phyloP scores from a whole-genome alignment of 2,797 vertebrate genomes.

The Rhynchotus rufescens region DNA sequence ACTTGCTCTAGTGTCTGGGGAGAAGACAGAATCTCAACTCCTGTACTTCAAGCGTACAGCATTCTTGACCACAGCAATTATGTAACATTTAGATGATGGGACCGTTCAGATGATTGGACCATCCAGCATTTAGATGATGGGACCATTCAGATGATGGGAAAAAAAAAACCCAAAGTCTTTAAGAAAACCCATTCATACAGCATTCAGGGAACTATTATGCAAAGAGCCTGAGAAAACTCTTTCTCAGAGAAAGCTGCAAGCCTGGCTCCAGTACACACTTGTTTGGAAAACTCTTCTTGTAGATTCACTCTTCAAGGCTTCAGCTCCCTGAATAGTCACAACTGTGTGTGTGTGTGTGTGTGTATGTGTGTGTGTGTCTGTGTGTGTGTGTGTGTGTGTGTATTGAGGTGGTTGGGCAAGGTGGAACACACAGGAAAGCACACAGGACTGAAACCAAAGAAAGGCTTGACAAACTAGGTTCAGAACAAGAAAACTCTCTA shows the following conservation, averaged over 20 bases:
- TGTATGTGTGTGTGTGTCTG: too few relatives aligned
- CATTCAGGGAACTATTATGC: neutral
- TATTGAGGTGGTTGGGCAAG: too few relatives aligned
- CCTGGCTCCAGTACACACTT: fast-evolving
- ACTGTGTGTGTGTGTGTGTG: too few relatives aligned
- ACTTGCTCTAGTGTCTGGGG: neutral
- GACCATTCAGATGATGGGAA: too few relatives aligned
- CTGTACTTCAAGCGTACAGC: neutral
- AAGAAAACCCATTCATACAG: neutral
- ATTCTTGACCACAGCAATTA: neutral
- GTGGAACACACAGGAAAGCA: neutral
- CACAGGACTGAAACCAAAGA: neutral
- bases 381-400: too few relatives aligned
- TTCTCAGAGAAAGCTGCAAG: neutral
- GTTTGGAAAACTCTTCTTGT: neutral
- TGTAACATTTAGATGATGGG: neutral
- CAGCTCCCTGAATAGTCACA: neutral
- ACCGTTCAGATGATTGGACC: too few relatives aligned
- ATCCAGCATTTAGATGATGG: neutral
- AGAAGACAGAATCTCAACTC: neutral
- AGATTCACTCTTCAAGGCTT: neutral
- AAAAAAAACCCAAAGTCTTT: neutral
- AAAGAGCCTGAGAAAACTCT: too few relatives aligned
- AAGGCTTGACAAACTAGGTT: neutral
- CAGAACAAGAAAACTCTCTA: neutral